phyloP scores from a whole-genome alignment of 2,797 vertebrate genomes.

The Pangasius djambal region DNA sequence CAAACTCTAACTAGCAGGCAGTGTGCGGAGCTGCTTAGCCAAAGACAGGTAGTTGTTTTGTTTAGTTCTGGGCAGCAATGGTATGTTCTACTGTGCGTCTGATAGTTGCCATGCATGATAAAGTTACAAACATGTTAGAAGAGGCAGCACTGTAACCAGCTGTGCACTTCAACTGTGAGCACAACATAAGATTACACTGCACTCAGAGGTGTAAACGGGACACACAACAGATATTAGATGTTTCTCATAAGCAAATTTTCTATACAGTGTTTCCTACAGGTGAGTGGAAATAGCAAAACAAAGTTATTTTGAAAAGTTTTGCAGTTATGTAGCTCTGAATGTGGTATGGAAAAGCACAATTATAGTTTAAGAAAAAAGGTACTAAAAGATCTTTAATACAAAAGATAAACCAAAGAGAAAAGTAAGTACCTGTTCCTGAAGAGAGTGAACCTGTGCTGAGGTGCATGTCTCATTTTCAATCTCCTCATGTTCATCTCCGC shows the following conservation, averaged over 20 bases:
- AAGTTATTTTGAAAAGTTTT: neutral
- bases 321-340: neutral
- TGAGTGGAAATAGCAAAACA: neutral
- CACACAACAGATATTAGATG: neutral
- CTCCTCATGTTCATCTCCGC: neutral
- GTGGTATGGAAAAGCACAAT: neutral
- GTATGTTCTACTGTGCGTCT: neutral
- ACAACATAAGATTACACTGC: neutral
- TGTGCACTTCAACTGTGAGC: neutral
- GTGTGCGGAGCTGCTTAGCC: neutral
- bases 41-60: neutral
- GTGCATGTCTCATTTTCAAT: conserved; percentile 4
- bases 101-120: neutral
- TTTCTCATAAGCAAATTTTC: neutral
- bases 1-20: neutral
- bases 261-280: neutral
- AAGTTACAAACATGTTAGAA: neutral
- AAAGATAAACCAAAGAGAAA: neutral
- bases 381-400: neutral
- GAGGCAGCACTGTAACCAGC: neutral
- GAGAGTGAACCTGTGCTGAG: conserved; percentile 14
- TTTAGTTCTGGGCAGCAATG: neutral
- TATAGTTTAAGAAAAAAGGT: too few species aligned
- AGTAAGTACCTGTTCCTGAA: conserved; percentile 33
- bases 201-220: neutral